A percentile compares a stretch with the other conserved stretches of the same genome.
phyloP scores from a whole-genome alignment of 1,140 invertebrate genomes.

The Bombus superbus region DNA sequence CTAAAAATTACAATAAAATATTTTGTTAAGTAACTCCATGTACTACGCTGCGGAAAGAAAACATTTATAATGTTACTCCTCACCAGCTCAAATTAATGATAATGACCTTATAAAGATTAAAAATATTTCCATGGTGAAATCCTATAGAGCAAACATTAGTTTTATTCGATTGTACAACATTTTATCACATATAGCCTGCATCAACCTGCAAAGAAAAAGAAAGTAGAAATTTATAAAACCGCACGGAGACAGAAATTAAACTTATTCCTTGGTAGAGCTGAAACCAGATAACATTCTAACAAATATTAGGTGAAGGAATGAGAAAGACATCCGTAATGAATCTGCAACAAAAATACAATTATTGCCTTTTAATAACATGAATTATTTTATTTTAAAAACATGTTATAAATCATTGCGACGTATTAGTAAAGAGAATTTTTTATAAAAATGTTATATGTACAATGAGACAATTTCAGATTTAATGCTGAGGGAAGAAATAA shows the following conservation, averaged over 20 bases:
- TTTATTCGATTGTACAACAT: background rate
- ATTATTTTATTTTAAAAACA: background rate
- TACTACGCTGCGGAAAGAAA: background rate
- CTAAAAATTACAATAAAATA: conserved; percentile 1
- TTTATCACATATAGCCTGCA: background rate
- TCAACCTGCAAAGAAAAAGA: conserved; percentile 13
- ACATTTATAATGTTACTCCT: background rate
- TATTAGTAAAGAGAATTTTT: background rate
- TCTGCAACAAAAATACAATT: conserved; percentile 14
- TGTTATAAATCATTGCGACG: background rate
- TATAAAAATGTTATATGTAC: background rate
- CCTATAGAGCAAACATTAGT: conserved; percentile 11
- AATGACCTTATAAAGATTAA: background rate
- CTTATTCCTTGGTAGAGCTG: background rate
- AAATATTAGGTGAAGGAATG: background rate
- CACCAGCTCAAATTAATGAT: background rate
- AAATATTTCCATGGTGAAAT: background rate
- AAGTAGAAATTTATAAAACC: background rate
- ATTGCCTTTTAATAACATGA: background rate
- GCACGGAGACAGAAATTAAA: background rate
- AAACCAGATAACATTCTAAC: background rate
- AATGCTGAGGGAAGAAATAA: background rate
- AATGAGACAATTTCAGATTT: background rate
- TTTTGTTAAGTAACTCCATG: background rate
- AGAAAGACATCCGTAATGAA: background rate